Evolutionary conservation across 2,797 vertebrate species (phyloP).

Genomic region (Streptopelia turtur): DNA sequence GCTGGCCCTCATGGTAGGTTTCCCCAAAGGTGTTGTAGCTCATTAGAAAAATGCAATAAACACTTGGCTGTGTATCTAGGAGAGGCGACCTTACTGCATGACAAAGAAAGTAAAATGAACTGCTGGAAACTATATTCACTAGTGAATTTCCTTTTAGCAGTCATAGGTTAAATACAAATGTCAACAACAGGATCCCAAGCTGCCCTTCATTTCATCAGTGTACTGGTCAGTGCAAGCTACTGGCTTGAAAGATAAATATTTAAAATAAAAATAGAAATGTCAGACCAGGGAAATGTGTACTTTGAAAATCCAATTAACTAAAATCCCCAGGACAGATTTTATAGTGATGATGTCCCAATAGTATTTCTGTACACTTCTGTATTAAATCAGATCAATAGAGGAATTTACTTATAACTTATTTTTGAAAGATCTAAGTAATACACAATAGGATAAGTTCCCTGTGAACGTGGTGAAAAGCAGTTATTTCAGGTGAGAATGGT

Average conservation of each 20-base stretch:
- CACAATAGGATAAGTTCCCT: neutral
- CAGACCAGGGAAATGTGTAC: neutral
- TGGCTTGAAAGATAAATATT: conserved; percentile 40
- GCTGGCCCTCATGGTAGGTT: neutral
- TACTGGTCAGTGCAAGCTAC: neutral
- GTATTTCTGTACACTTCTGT: neutral
- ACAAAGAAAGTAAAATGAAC: neutral
- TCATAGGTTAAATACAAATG: conserved; percentile 37
- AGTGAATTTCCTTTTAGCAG: neutral
- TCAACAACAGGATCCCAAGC: conserved; percentile 5
- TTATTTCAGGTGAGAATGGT: neutral
- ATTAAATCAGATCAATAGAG: conserved; percentile 17
- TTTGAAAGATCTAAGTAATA: conserved; percentile 4
- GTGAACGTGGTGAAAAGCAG: neutral
- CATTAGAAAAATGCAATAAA: neutral
- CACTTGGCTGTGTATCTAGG: neutral
- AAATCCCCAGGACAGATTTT: conserved; percentile 27
- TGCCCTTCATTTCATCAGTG: neutral
- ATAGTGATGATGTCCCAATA: neutral
- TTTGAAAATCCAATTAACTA: conserved; percentile 53
- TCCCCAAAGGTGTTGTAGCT: neutral
- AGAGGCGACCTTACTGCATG: neutral
- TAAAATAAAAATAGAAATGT: conserved; percentile 32
- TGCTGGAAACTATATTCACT: neutral
- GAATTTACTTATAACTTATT: conserved; percentile 25